Evolutionary conservation across 2,888 invertebrate species (phyloP), one percentile per base, ranked within the genome.

Genomic region (Hedychridium roseum): DNA sequence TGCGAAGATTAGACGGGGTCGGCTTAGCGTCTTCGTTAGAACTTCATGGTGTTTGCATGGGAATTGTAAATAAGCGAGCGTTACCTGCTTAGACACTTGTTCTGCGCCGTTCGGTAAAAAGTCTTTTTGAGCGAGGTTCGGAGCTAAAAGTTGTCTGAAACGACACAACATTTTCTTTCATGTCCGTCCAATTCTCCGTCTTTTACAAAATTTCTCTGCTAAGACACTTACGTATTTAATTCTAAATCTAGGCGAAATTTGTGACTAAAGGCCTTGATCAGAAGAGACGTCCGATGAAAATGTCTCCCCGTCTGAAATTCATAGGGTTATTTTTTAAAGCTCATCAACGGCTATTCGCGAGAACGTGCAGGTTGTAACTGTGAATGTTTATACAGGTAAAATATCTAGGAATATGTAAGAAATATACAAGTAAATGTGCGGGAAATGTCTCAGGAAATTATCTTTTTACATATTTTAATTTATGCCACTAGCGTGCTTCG

Each of bases 261-360:
- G 84, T 95, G 93, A 84, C 91, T 94, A 85, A 95, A 94, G 82
- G 94, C 94, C 85, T 94, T 94, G 85, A 95, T 94, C 84, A 94
- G 89, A 81, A 94, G 89, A 79, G 94, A 94, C 76, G 94, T 95
- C 80, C 92, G 89, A 81, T 94, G 94, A 83, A 90, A 93, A 82
- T 95, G 94, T 84, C 94, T 94, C 76, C 91, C 91, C 72, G 90
- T 88, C 94, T 94, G 88, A 60, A 88, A 63, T 47, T 38, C 52
- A 37, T 39, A 38, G 32, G 45, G 12, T 36, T 34, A 51, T 51
- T 48, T 50, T 50, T 39, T n/a, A 26, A 26, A 9, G 11, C 34
- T 47, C 43, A 46, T 54, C 23, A 9, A 23, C 23, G 23, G 9
- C 9, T 9, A 23, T 23, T 23, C 9, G 23, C 9, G 23, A 6